Evolutionary conservation across 2,888 invertebrate species (phyloP).

Genomic region (Athalia rosae): DNA sequence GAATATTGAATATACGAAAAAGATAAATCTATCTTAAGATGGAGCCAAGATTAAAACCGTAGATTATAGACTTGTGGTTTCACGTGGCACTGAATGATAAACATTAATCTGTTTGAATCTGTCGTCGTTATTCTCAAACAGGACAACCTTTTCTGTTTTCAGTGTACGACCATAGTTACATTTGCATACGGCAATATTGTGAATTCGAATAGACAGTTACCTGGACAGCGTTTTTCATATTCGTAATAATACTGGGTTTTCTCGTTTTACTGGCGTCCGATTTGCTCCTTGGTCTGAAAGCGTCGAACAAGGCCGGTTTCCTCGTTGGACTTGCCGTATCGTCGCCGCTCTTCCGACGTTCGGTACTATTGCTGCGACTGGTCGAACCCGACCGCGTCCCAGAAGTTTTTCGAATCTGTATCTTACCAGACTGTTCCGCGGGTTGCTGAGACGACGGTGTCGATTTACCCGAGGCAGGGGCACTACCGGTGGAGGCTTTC

Average conservation of each 20-base stretch:
- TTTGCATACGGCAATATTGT: background rate
- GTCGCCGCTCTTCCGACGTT: constrained; percentile 67
- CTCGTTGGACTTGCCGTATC: constrained; percentile 83
- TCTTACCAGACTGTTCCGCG: constrained; percentile 60
- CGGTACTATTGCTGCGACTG: constrained; percentile 68
- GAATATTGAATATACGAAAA: no score
- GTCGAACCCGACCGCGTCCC: constrained; percentile 73
- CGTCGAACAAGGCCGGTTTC: constrained; percentile 85
- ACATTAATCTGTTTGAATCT: no score
- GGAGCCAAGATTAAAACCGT: no score
- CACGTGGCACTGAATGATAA: no score
- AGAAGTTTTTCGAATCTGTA: constrained; percentile 62
- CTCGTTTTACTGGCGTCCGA: constrained; percentile 82
- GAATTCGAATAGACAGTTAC: constrained; percentile 70
- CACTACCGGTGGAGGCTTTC: constrained; percentile 64
- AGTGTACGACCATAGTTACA: no score
- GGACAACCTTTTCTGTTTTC: background rate
- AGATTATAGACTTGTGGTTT: no score
- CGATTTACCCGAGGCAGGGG: constrained; percentile 68
- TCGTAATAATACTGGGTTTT: constrained; percentile 85
- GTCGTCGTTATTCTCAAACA: no score
- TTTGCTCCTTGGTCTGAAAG: constrained; percentile 85
- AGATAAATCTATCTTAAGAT: no score
- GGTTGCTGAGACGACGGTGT: constrained; percentile 67
- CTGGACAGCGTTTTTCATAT: constrained; percentile 90